These are phyloP conservation scores for Syrmaticus mikado DNA, from an alignment of 2,113 vertebrate genomes.

Conservation along the genomic window DNA sequence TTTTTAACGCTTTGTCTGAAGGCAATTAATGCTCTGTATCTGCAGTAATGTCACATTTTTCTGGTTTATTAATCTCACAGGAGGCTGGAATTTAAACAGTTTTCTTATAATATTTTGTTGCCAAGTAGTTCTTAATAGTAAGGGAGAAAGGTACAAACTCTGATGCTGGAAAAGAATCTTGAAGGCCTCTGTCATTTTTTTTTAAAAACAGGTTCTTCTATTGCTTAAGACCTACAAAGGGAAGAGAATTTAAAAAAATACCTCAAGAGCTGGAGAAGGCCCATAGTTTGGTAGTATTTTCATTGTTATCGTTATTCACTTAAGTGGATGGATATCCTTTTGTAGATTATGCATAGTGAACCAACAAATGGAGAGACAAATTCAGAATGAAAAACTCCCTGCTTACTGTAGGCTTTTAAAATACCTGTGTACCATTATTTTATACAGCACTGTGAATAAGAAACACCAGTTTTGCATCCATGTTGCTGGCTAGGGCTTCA, in stretches of 20 bases:
- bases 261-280: neutral
- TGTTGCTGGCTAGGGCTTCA: neutral
- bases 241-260: neutral
- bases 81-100: conserved; percentile 62
- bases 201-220: neutral
- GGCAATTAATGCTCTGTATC: conserved; percentile 48
- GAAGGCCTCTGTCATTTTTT: neutral
- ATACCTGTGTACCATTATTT: neutral
- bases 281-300: neutral
- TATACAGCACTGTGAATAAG: neutral
- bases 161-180: neutral
- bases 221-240: neutral
- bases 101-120: conserved; percentile 15
- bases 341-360: neutral
- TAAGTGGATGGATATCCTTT: neutral
- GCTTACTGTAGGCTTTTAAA: neutral
- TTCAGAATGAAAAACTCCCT: neutral
- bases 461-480: neutral
- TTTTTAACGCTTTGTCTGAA: conserved; percentile 53
- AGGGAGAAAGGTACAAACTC: neutral
- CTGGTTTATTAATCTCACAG: conserved; percentile 73
- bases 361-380: neutral
- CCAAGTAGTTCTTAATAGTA: conserved; percentile 8
- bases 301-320: neutral
- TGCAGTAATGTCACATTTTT: conserved; percentile 58